Evolutionary conservation across 30 jellyfish, hydroid and myxozoan species (phyloP), one percentile per base, ranked within the genome.

Genomic region (Aurelia sp.): DNA sequence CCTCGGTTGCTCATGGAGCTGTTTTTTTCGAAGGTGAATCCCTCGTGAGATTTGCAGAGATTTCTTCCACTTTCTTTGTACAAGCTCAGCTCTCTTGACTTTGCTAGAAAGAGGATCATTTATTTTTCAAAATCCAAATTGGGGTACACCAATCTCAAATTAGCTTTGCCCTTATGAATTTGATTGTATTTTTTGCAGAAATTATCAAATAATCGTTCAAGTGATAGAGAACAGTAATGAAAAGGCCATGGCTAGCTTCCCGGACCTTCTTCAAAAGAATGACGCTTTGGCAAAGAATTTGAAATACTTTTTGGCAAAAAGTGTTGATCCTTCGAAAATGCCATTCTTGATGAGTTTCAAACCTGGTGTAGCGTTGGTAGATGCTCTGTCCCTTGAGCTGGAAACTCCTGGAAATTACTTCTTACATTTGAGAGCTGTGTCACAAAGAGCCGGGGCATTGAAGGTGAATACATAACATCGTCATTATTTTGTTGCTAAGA

Each of bases 391-490:
- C 13, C 61, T 59, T n/a, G 86, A 80, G 13, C 69, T 88, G 2
- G 79, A 72, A 13, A 78, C 90, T 13, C 97, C 97, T 24, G 97
- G 97, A 79, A 69, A 63, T 4, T 88, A 88, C 73, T 65, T 13
- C 44, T 15, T 88, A 51, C 87, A 86, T 31, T 74, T 86, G 68
- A 63, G 95, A 64, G 84, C 95, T 6, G 77, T 81, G 10, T 67
- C 91, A 0, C 63, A 51, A 55, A 33, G 59, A n/a, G 10, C 55
- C 5, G 53, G 53, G 41, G 41, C 68, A 6, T 59, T 21, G 8
- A n/a, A 59, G 69, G 69, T 59, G 13, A 59, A 7, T 59, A 9
- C 55, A 40, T 40, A 3, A 8, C 51, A 4, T 40, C 51, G 1
- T 40, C 10, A 40, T 40, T 40, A 40, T 3, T 40, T 40, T 40